Evolutionary conservation across 2,888 invertebrate species (phyloP), one percentile per base, ranked within the genome.

Genomic region (Chrysotoxum bicinctum): DNA sequence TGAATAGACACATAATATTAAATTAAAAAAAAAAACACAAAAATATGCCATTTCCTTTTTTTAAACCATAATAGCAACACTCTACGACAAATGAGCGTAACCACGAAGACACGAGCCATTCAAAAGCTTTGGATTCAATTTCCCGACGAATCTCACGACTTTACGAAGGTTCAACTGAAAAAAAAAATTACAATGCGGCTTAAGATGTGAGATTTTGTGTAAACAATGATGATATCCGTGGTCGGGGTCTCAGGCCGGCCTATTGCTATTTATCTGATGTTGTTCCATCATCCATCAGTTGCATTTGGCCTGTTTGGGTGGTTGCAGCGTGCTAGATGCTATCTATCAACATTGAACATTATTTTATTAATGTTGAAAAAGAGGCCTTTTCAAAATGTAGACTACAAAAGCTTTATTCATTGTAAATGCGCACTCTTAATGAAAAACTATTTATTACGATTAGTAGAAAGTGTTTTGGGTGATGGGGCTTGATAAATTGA

Each of bases 181-280:
- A 14, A 32, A 14, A 37, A 58, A 58, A 7, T 37, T 58, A 30
- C 35, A 32, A 16, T 35, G 32, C 35, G 30, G 16, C 19, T 56
- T 19, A 35, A 35, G 58, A 58, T 37, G 21, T 37, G 21, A 58
- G 58, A 37, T 37, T 58, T 58, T 37, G 50, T 37, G 21, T 58
- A 26, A 50, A 23, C 3, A 23, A 50, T 35, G 8, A 19, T 37
- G 14, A 37, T 19, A 21, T 37, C 35, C 35, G 37, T 37, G 58
- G 58, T 19, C 35, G 37, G 35, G 58, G 14, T 7, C 1, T 23
- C 23, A 26, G 6, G 50, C n/a, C 14, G 50, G 23, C 14, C 23
- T 26, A 26, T 50, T 1, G 50, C 50, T 48, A 12, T 21, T 5
- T 21, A 48, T 48, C 19, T 48, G 12, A 48, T 48, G 19, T n/a